phyloP scores from a whole-genome alignment of 2,113 vertebrate species.

The Scalopus aquaticus region DNA sequence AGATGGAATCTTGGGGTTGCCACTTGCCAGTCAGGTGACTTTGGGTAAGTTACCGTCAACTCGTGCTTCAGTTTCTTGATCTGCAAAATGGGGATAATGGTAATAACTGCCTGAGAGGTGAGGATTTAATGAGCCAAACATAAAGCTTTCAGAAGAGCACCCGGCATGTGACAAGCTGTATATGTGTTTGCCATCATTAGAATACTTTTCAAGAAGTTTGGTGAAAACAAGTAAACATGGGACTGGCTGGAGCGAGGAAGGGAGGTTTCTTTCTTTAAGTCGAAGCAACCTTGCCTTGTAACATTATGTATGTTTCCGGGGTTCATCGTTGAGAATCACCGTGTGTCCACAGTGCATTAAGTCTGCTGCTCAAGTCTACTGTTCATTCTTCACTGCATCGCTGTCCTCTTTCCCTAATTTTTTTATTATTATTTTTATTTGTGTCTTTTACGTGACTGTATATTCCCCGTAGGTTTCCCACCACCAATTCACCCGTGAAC shows the following conservation, averaged over 20 bases:
- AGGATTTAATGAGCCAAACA: neutral
- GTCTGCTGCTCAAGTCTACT: too few relatives aligned
- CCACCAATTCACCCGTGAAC: too few relatives aligned
- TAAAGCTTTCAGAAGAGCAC: neutral
- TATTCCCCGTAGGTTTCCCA: too few relatives aligned
- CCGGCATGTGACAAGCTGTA: neutral
- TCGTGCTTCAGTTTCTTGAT: neutral
- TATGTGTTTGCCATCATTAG: neutral
- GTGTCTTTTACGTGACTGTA: too few relatives aligned
- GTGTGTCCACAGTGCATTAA: too few relatives aligned
- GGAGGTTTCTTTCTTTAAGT: neutral
- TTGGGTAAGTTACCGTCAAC: neutral
- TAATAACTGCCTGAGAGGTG: neutral
- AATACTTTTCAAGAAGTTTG: neutral
- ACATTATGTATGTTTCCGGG: too few relatives aligned
- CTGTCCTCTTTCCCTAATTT: too few relatives aligned
- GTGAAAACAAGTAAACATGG: neutral
- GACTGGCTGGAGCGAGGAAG: neutral
- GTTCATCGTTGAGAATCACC: too few relatives aligned
- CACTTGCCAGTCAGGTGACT: neutral
- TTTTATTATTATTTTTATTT: too few relatives aligned
- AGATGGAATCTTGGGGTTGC: neutral
- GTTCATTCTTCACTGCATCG: too few relatives aligned
- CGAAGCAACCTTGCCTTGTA: too few relatives aligned
- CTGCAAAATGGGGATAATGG: neutral